Percentiles rank a stretch among this genome's conserved stretches.
phyloP scores from a whole-genome alignment of 2,888 invertebrate species.

The Leptinotarsa juncta region DNA sequence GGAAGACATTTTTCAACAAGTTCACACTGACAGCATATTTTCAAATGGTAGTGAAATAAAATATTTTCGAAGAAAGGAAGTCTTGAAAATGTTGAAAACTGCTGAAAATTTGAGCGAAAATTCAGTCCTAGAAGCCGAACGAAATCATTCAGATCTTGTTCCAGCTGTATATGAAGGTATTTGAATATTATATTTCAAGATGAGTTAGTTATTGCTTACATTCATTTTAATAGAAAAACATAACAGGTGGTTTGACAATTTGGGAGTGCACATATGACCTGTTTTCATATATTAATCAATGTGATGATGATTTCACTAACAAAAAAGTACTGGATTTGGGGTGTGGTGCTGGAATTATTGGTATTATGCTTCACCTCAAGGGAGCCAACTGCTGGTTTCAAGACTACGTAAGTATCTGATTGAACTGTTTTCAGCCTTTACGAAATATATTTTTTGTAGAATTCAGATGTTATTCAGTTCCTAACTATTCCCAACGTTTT shows the following conservation, averaged over 20 bases:
- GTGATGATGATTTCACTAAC: conserved; percentile 64
- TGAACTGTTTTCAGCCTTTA: conserved; percentile 83
- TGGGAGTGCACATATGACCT: conserved; percentile 96
- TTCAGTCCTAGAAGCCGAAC: conserved; percentile 69
- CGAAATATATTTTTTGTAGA: conserved; percentile 72
- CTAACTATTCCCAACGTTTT: conserved; percentile 87
- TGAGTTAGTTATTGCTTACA: not conserved
- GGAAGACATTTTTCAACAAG: conserved; percentile 39
- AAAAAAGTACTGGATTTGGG: conserved; percentile 87
- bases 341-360: conserved; percentile 91
- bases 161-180: conserved; percentile 84
- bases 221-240: conserved; percentile 3
- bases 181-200: conserved; percentile 13
- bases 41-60: conserved; percentile 63
- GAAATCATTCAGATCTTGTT: conserved; percentile 79
- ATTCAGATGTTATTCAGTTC: conserved; percentile 82
- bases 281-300: conserved; percentile 72
- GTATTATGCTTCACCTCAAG: conserved; percentile 78
- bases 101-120: conserved; percentile 59
- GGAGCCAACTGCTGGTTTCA: conserved; percentile 86
- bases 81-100: conserved; percentile 56
- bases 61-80: conserved; percentile 65
- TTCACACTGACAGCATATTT: conserved; percentile 34
- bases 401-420: conserved; percentile 85
- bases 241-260: conserved; percentile 88